Evolutionary conservation across 1,140 invertebrate species (phyloP), one percentile per base, ranked within the genome.

Genomic region (Triops longicaudatus): DNA sequence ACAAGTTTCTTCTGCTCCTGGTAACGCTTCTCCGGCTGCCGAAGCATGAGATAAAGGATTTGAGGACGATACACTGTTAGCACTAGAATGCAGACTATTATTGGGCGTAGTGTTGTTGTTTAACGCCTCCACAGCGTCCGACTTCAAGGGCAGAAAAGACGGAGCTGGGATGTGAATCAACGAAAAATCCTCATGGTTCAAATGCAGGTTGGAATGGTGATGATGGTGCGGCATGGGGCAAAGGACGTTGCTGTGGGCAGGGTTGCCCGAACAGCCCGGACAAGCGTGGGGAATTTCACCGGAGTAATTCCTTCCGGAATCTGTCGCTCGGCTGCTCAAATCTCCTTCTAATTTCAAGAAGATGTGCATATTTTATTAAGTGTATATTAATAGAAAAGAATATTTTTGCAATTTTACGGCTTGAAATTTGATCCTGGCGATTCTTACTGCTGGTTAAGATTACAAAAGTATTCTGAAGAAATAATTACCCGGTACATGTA

Each of bases 1-100:
- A 85, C 96, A 98, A 17, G 50, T 22, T 63, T 63, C 50, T 14
- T 63, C 50, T 6, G 10, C 14, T 10, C 14, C 50, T 14, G 50
- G 50, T 22, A 63, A 17, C 4, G 14, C 50, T 22, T 6, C 50
- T 63, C 50, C 50, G 6, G 31, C 2, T 37, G 7, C 31, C 7
- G 31, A 37, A 7, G 31, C 31, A 37, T 37, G 31, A 7, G 31
- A 37, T 7, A 7, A 4, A 37, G 31, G 7, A 37, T 37, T 37
- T 7, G 31, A 4, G 31, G 50, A 63, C 17, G 50, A 63, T 17
- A 63, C 50, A 63, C 50, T 63, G 7, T 63, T 63, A 0, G 17
- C 50, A 63, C 50, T 63, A 6, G 50, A 9, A 63, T 14, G 10
- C 4, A n/a, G 50, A 17, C 14, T 63, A 22, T 14, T 63, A 3